Base-by-base conservation (phyloP, 2,888 invertebrate species). In the Stenoptilia bipunctidactyla region DNA sequence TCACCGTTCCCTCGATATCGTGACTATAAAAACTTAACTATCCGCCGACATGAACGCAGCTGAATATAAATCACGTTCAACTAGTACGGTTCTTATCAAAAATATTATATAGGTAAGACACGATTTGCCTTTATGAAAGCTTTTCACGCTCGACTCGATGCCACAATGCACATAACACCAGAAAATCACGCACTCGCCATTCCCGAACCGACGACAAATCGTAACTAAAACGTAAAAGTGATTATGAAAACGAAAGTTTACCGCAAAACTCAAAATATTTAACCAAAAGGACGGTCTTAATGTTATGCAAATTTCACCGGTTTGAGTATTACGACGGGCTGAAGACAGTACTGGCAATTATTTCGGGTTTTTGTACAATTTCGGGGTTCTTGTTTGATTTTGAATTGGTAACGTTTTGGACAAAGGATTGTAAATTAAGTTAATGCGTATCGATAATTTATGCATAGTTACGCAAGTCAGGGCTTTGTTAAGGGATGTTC, bases 391-490 rank as follows among this genome's bases (percentile, higher is more conserved):
- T 70, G 69, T 57, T 53, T 50, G 49, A 49, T 51, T 55, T 56
- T 40, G 49, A 57, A 59, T 61, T 56, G 50, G 65, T 66, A 66
- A 64, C 62, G 67, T 49, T 57, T 56, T 57, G 25, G 54, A 68
- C 66, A 72, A 74, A 65, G 55, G 61, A 59, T 56, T 49, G 57
- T 65, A 71, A 82, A 80, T 76, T 71, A 67, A 9, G 60, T 63
- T 76, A 79, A 83, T 66, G 76, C 73, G 75, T 66, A 66, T 74
- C 70, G 71, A 70, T 67, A 71, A 82, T 82, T 77, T 80, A 77
- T 77, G 76, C 61, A 67, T 60, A 73, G 66, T 77, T 77, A 66
- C 65, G 68, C 63, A 73, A 75, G 57, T 48, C 53, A 50, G 47
- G 50, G 46, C 45, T 61, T 57, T 61, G 77, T 77, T 73, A 74